phyloP scores from a whole-genome alignment of 92 coral and sea anemone genomes.

The Siderastrea radians region DNA sequence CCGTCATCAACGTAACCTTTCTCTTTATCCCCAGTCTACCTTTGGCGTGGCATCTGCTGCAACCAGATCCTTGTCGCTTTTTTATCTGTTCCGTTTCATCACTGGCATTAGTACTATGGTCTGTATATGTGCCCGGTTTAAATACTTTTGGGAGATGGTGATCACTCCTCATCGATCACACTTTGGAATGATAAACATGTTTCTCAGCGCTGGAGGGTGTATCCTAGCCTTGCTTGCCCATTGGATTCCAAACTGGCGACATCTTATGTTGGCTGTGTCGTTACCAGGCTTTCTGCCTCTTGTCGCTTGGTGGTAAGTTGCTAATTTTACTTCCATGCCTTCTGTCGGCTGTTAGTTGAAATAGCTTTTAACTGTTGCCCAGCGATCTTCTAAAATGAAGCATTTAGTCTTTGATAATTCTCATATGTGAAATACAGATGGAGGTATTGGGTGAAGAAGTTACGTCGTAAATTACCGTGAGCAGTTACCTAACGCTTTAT shows the following conservation, averaged over 20 bases:
- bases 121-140: constrained; percentile 76
- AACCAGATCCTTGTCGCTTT: constrained; percentile 75
- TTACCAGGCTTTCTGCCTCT: constrained; percentile 70
- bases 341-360: too few species aligned
- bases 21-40: not conserved
- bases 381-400: too few species aligned
- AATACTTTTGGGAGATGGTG: constrained; percentile 83
- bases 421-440: too few species aligned
- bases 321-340: too few species aligned
- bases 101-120: constrained; percentile 85
- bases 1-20: too few species aligned
- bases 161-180: constrained; percentile 77
- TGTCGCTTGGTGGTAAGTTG: constrained; percentile 78
- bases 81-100: constrained; percentile 78
- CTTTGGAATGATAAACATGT: constrained; percentile 75
- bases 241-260: constrained; percentile 82
- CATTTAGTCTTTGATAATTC: too few species aligned
- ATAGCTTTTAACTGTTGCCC: too few species aligned
- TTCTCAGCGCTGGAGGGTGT: constrained; percentile 66
- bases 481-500: too few species aligned
- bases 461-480: too few species aligned
- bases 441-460: too few species aligned
- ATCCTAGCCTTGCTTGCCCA: constrained; percentile 68
- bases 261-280: constrained; percentile 73
- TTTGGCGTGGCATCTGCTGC: constrained; percentile 30